These are phyloP conservation scores for Pygocentrus nattereri DNA, from an alignment of 2,797 vertebrate genomes.

Conservation along the genomic window DNA sequence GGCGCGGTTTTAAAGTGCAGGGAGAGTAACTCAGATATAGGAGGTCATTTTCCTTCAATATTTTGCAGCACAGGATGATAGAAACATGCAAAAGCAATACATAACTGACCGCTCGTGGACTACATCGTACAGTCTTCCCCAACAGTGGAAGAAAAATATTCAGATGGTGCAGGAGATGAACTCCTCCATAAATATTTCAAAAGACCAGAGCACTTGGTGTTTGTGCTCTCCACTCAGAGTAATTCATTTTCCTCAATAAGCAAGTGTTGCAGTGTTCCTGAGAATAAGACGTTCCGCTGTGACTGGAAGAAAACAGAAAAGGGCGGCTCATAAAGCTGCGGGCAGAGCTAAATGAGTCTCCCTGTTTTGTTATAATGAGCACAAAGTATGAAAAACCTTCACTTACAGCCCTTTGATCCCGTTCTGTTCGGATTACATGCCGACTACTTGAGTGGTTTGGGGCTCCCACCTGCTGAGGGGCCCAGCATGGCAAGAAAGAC, in stretches of 20 bases:
- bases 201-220: background rate
- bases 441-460: too few species aligned
- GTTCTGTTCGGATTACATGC: too few species aligned
- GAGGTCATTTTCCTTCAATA: background rate
- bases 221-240: background rate
- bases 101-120: background rate
- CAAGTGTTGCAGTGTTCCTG: background rate
- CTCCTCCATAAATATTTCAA: background rate
- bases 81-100: background rate
- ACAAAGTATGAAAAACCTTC: too few species aligned
- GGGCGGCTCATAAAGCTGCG: background rate
- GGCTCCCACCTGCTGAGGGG: too few species aligned
- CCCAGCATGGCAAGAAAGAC: too few species aligned
- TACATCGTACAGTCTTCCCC: background rate
- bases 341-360: background rate
- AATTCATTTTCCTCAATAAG: background rate
- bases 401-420: too few species aligned
- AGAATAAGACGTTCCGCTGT: background rate
- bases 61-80: background rate
- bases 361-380: background rate
- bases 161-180: background rate
- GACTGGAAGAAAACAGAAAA: background rate
- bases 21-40: background rate
- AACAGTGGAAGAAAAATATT: background rate
- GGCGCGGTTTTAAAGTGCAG: background rate